Evolutionary conservation across 2,797 vertebrate species (phyloP).

Genomic region (Aulostomus chinensis): DNA sequence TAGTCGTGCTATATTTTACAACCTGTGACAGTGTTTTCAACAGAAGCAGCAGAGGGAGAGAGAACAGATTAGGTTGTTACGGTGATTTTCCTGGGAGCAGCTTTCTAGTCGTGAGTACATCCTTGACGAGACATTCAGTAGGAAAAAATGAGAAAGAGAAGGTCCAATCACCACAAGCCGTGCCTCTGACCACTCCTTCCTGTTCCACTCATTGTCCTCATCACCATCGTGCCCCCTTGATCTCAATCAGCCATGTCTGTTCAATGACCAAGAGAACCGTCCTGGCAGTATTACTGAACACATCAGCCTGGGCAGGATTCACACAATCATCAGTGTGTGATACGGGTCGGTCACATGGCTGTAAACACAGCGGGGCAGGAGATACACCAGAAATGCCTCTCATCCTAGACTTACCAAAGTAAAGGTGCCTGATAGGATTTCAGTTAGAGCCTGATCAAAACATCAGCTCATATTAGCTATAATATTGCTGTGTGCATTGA

Average conservation of each 20-base stretch:
- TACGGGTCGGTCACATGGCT: neutral
- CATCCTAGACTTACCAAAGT: too few species aligned
- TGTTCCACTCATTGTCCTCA: conserved; percentile 14
- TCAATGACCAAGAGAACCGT: conserved; percentile 7
- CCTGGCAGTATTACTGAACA: conserved; percentile 18
- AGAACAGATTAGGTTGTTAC: conserved; percentile 7
- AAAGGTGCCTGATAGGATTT: too few species aligned
- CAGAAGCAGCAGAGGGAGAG: neutral
- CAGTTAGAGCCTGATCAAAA: too few species aligned
- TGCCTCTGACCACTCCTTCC: conserved; percentile 11
- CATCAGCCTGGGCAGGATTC: conserved; percentile 17
- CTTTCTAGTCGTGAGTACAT: neutral
- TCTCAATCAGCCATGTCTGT: conserved; percentile 45
- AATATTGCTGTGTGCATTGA: too few species aligned
- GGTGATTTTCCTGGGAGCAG: conserved; percentile 6
- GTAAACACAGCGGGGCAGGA: too few species aligned
- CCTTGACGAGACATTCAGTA: conserved; percentile 10
- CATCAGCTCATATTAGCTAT: too few species aligned
- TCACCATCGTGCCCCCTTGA: conserved; percentile 18
- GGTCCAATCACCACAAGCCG: conserved; percentile 7
- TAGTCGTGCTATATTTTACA: conserved; percentile 16
- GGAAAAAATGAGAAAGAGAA: conserved; percentile 1
- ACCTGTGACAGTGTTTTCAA: conserved; percentile 33
- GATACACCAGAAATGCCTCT: too few species aligned
- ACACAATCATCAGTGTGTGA: neutral